These are phyloP conservation scores for Tapera naevia DNA, from an alignment of 2,797 vertebrate species.

Conservation along the genomic window DNA sequence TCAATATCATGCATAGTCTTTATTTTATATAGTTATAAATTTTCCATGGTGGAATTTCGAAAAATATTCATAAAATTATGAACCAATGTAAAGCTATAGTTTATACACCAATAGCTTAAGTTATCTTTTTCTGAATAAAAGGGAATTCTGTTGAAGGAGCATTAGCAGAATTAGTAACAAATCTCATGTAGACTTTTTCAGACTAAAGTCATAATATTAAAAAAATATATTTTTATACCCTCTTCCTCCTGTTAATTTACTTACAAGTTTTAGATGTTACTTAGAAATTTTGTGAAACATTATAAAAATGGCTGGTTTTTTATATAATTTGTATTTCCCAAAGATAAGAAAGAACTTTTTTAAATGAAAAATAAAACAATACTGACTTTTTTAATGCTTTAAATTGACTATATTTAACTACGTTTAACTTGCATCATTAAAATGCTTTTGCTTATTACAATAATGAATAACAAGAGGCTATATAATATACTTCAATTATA, in stretches of 20 bases:
- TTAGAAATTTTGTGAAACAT: not conserved
- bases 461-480: constrained; percentile 19
- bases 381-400: constrained; percentile 14
- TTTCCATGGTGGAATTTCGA: not conserved
- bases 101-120: not conserved
- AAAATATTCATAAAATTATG: not conserved
- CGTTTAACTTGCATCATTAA: constrained; percentile 50
- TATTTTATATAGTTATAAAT: not conserved
- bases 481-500: constrained; percentile 2
- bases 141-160: not conserved
- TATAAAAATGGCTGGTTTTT: constrained; percentile 62
- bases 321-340: constrained; percentile 70
- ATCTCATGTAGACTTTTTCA: not conserved
- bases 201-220: not conserved
- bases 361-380: constrained; percentile 39
- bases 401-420: constrained; percentile 43
- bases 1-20: not conserved
- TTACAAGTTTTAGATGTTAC: not conserved
- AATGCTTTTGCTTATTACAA: constrained; percentile 23
- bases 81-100: not conserved
- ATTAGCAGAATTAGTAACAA: not conserved
- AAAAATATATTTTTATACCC: not conserved
- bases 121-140: not conserved
- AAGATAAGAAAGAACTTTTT: constrained; percentile 41
- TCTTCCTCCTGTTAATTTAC: not conserved